Conservation (phyloP, 2,113 vertebrate species). For the Podiceps cristatus region DNA sequence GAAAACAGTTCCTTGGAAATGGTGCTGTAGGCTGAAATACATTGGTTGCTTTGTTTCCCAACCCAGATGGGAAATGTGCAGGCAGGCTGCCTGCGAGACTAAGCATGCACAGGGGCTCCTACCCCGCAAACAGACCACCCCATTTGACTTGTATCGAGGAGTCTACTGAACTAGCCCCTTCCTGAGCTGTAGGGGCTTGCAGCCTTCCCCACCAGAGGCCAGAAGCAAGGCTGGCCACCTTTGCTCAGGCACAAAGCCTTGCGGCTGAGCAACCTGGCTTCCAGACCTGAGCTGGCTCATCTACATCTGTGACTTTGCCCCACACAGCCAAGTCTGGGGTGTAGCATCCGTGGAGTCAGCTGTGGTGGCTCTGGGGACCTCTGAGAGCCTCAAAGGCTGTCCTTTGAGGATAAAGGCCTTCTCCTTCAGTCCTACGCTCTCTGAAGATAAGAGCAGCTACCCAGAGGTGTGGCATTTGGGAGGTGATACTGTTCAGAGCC, state of each 20-base stretch:
- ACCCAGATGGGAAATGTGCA: background rate
- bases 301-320: background rate
- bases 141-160: rapidly evolving
- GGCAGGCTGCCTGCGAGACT: background rate
- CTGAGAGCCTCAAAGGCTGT: background rate
- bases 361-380: rapidly evolving
- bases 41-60: background rate
- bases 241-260: background rate
- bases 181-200: background rate
- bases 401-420: background rate
- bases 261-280: background rate
- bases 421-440: background rate
- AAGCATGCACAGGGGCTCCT: rapidly evolving
- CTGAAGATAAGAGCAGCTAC: background rate
- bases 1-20: background rate
- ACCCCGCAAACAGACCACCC: background rate
- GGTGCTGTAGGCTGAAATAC: background rate
- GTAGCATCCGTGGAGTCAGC: background rate
- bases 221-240: background rate
- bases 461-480: background rate
- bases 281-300: background rate
- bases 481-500: rapidly evolving
- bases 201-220: background rate
- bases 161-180: background rate
- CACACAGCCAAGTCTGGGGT: background rate